A percentile compares a stretch with the other conserved stretches of the same genome.
Evolutionary conservation across 2,797 vertebrate species (phyloP).

Genomic region (Neosilurus hyrtlii): DNA sequence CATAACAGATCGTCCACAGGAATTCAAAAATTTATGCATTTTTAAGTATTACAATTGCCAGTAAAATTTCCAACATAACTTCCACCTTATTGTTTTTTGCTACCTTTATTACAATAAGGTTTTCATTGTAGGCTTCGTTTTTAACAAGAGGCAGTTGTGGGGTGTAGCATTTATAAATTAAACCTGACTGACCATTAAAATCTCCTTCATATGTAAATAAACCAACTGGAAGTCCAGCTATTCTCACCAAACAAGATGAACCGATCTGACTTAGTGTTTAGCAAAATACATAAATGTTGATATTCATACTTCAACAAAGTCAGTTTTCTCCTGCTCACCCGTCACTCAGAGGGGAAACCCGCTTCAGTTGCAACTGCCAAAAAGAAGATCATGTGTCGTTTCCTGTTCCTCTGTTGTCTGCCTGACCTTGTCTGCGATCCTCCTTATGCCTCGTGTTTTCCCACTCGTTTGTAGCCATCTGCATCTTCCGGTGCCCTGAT

Average conservation of each 20-base stretch:
- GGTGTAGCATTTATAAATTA: constrained; percentile 65
- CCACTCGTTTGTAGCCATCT: constrained; percentile 51
- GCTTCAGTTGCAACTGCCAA: constrained; percentile 48
- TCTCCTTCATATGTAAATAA: constrained; percentile 52
- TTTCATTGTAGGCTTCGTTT: constrained; percentile 9
- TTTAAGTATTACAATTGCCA: background rate
- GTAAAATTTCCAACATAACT: background rate
- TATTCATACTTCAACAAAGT: constrained; percentile 74
- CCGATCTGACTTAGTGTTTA: constrained; percentile 68
- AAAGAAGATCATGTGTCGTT: constrained; percentile 72
- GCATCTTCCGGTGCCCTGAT: constrained; percentile 53
- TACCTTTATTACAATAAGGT: background rate
- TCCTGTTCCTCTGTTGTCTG: constrained; percentile 72
- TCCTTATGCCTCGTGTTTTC: constrained; percentile 63
- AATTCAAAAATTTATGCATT: background rate
- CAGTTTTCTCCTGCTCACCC: constrained; percentile 67
- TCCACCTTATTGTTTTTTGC: background rate
- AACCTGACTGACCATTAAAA: constrained; percentile 69
- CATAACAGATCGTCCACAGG: background rate
- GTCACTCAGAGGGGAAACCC: constrained; percentile 64
- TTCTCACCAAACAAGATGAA: constrained; percentile 64
- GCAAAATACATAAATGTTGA: constrained; percentile 68
- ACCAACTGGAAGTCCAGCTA: constrained; percentile 64
- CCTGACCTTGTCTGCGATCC: constrained; percentile 74
- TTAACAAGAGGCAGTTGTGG: constrained; percentile 57